These are phyloP conservation scores for Pseudomyrmex flavicornis DNA, from an alignment of 1,140 invertebrate genomes.

Conservation along the genomic window DNA sequence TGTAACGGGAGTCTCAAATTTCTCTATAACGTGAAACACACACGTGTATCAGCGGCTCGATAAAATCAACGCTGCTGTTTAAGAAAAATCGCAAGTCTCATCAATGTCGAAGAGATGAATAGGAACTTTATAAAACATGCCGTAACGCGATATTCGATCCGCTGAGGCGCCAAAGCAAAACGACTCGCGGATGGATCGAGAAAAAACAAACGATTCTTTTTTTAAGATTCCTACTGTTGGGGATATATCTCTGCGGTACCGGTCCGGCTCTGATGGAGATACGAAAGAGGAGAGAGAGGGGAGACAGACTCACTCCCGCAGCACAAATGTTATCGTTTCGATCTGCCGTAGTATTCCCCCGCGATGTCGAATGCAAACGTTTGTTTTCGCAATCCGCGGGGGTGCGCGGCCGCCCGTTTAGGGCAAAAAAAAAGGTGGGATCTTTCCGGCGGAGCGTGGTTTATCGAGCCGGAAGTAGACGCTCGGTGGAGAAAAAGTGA, in stretches of 20 bases:
- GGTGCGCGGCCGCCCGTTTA: conserved; percentile 57
- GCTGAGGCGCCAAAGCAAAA: conserved; percentile 1
- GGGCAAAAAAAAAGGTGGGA: conserved; percentile 35
- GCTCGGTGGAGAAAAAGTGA: background rate
- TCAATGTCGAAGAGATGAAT: conserved; percentile 33
- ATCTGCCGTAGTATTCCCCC: conserved; percentile 42
- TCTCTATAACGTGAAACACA: too few relatives aligned
- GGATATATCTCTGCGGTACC: conserved; percentile 24
- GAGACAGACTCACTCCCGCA: conserved; percentile 46
- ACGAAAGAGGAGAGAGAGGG: background rate
- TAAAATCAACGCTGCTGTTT: conserved; percentile 25
- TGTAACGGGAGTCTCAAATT: background rate
- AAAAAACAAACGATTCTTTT: conserved; percentile 60
- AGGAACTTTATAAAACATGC: conserved; percentile 42
- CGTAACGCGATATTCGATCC: conserved; percentile 17
- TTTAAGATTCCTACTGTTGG: conserved; percentile 36
- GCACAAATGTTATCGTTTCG: conserved; percentile 58
- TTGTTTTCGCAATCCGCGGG: conserved; percentile 57
- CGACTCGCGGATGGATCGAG: conserved; percentile 12
- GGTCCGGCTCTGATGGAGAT: too few relatives aligned
- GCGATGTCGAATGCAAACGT: conserved; percentile 59
- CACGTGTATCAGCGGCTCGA: background rate
- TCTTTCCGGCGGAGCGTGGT: background rate
- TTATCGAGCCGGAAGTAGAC: conserved; percentile 46
- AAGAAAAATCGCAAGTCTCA: conserved; percentile 46